Evolutionary conservation across 1,140 invertebrate genomes (phyloP).

Genomic region (Globodera rostochiensis): DNA sequence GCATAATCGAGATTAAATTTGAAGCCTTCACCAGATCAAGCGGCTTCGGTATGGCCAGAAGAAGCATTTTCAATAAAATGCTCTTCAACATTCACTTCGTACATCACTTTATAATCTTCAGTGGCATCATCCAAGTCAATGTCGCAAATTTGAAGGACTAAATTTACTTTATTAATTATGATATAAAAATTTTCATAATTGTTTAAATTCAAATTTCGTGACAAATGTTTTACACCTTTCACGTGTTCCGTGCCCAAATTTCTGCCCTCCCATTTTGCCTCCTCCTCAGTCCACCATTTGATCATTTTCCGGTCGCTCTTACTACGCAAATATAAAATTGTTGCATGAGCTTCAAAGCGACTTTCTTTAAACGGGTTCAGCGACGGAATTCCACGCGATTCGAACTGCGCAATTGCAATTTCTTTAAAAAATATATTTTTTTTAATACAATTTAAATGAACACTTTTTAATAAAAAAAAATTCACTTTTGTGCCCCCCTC

Average conservation of each 20-base stretch:
- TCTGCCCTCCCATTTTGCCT: background rate
- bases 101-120: background rate
- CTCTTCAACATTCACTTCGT: background rate
- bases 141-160: background rate
- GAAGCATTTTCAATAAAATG: too few species aligned
- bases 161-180: background rate
- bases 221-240: background rate
- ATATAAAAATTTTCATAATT: too few species aligned
- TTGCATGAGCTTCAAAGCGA: background rate
- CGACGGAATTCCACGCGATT: background rate
- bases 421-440: background rate
- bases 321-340: background rate
- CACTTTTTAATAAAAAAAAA: too few species aligned
- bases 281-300: background rate
- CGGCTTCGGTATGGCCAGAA: too few species aligned
- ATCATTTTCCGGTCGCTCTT: background rate
- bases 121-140: background rate
- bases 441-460: too few species aligned
- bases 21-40: too few species aligned
- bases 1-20: too few species aligned
- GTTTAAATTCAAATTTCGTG: background rate
- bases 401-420: background rate
- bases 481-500: too few species aligned
- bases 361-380: background rate
- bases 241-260: background rate